These are phyloP conservation scores for Drosophila peninsularis DNA, from an alignment of 2,888 invertebrate genomes.

Conservation along the genomic window DNA sequence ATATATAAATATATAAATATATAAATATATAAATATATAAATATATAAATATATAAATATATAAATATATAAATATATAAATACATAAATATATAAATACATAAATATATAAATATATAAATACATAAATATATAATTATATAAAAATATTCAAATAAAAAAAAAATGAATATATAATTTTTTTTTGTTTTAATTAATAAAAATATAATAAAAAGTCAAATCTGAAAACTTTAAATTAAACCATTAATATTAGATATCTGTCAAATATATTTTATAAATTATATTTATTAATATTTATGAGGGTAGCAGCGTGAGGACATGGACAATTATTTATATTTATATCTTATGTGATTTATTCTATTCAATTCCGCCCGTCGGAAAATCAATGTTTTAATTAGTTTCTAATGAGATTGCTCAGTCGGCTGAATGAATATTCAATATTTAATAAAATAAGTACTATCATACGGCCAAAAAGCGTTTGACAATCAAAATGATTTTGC, in stretches of 20 bases:
- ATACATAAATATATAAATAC: not conserved
- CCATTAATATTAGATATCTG: too few relatives aligned
- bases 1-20: too few relatives aligned
- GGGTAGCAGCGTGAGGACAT: too few relatives aligned
- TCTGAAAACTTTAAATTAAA: not conserved
- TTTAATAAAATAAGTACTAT: slow-evolving; percentile 29
- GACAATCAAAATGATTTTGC: slow-evolving; percentile 45
- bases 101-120: too few relatives aligned
- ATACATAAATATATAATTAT: too few relatives aligned
- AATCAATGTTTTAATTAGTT: slow-evolving; percentile 45
- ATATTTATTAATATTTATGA: not conserved
- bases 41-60: too few relatives aligned
- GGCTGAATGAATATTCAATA: slow-evolving; percentile 16
- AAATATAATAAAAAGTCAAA: not conserved
- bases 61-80: not conserved
- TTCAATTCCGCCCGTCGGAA: not conserved
- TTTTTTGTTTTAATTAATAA: too few relatives aligned
- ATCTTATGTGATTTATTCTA: not conserved
- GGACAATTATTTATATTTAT: slow-evolving; percentile 2
- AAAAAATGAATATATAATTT: too few relatives aligned
- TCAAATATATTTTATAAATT: not conserved
- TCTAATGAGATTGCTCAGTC: slow-evolving; percentile 35
- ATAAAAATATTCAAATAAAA: too few relatives aligned
- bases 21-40: not conserved
- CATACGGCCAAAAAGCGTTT: slow-evolving; percentile 27